phyloP scores from a whole-genome alignment of 1,140 invertebrate genomes.

The Anadara kagoshimensis region DNA sequence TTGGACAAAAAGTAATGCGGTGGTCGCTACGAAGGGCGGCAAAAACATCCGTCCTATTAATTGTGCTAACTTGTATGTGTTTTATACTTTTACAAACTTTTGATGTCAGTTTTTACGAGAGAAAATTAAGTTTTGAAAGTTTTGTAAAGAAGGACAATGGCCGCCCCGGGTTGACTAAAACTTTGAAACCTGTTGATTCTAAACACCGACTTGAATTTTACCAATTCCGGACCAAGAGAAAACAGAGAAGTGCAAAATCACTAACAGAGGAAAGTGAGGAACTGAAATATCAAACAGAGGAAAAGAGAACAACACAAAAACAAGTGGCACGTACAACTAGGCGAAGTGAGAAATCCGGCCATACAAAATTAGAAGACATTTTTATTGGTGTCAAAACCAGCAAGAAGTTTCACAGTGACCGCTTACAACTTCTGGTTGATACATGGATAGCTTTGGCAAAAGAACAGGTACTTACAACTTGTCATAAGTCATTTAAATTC shows the following conservation, averaged over 20 bases:
- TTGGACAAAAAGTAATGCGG: conserved; percentile 8
- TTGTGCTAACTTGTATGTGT: background rate
- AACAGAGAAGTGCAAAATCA: background rate
- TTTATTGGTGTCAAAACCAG: conserved; percentile 97
- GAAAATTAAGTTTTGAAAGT: conserved; percentile 1
- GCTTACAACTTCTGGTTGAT: conserved; percentile 90
- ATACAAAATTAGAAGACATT: conserved; percentile 82
- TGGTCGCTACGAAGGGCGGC: background rate
- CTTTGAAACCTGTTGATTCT: conserved; percentile 11
- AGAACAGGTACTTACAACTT: conserved; percentile 3
- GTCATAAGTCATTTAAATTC: background rate
- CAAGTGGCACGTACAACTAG: too few species aligned
- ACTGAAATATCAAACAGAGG: too few species aligned
- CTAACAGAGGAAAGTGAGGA: background rate
- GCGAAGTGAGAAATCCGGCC: background rate
- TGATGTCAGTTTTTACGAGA: background rate
- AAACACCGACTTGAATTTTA: conserved; percentile 18
- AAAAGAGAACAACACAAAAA: too few species aligned
- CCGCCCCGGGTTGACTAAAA: background rate
- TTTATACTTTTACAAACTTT: conserved; percentile 1
- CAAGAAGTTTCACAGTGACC: conserved; percentile 86
- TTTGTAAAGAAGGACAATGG: conserved; percentile 12
- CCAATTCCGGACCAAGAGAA: conserved; percentile 1
- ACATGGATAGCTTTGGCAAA: conserved; percentile 88
- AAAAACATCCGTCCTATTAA: conserved; percentile 4